Evolutionary conservation across 2,797 vertebrate genomes (phyloP).

Genomic region (Toxotes lorentzi): DNA sequence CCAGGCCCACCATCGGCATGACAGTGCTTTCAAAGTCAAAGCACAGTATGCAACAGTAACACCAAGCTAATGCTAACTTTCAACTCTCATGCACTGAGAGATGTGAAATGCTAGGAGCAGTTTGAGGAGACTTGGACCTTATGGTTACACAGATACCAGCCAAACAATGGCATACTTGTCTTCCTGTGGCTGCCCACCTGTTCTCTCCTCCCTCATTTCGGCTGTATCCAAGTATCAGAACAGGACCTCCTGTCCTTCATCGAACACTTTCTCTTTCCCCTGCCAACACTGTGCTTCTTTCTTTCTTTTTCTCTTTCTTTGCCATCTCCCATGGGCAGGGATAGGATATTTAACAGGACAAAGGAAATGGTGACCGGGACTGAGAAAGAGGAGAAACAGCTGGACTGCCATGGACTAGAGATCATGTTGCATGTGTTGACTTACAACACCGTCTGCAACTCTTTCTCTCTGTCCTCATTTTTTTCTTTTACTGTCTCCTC

Average conservation of each 20-base stretch:
- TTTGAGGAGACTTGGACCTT: conserved; percentile 34
- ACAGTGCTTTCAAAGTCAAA: conserved; percentile 50
- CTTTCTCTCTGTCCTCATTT: conserved; percentile 39
- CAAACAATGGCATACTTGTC: conserved; percentile 65
- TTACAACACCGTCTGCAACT: conserved; percentile 51
- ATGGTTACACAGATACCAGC: conserved; percentile 47
- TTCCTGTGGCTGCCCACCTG: conserved; percentile 66
- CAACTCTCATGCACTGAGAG: conserved; percentile 15
- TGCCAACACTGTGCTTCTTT: conserved; percentile 11
- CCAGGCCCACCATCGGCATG: conserved; percentile 66
- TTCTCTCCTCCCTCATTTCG: conserved; percentile 51
- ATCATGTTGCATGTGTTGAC: conserved; percentile 73
- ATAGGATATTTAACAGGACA: conserved; percentile 54
- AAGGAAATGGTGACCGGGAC: conserved; percentile 44
- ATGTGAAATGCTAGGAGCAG: conserved; percentile 48
- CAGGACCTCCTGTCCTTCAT: conserved; percentile 52
- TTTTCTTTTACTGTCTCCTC: conserved; percentile 25
- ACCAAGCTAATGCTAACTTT: conserved; percentile 52
- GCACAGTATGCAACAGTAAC: conserved; percentile 29
- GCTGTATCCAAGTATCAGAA: conserved; percentile 44
- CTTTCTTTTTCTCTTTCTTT: conserved; percentile 20
- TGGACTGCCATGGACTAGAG: conserved; percentile 49
- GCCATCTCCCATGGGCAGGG: conserved; percentile 34
- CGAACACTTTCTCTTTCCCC: conserved; percentile 29
- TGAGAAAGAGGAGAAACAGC: conserved; percentile 71